phyloP scores from a whole-genome alignment of 1,140 invertebrate species.

The Panagrolaimus sp. region DNA sequence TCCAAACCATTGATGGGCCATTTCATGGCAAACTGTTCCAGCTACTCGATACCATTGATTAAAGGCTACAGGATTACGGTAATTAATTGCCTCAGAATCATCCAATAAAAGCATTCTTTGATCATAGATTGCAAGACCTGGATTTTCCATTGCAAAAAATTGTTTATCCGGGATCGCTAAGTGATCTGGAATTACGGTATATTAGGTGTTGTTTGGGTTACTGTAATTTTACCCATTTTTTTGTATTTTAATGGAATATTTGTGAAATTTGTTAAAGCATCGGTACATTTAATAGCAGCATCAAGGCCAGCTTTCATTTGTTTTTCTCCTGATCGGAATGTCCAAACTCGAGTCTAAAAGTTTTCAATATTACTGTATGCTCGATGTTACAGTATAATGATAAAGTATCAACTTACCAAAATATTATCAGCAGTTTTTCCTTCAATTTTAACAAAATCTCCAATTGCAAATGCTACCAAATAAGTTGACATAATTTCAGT shows the following conservation, averaged over 20 bases:
- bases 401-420: not conserved
- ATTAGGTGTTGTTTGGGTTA: too few species aligned
- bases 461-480: conserved; percentile 15
- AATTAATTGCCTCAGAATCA: not conserved
- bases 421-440: not conserved
- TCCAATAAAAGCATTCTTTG: not conserved
- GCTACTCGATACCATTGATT: not conserved
- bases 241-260: not conserved
- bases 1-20: conserved; percentile 12
- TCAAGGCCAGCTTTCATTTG: not conserved
- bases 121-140: not conserved
- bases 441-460: not conserved
- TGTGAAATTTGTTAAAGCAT: not conserved
- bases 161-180: not conserved
- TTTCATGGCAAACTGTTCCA: conserved; percentile 5
- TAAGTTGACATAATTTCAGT: not conserved
- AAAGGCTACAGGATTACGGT: not conserved
- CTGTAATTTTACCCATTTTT: not conserved
- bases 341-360: not conserved
- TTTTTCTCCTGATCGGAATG: conserved; percentile 1
- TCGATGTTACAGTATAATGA: not conserved
- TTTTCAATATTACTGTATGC: not conserved
- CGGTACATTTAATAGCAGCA: not conserved
- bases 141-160: conserved; percentile 7
- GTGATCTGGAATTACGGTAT: not conserved